These are phyloP conservation scores for Ethmia dodecea DNA, from an alignment of 2,888 invertebrate genomes.

Conservation along the genomic window DNA sequence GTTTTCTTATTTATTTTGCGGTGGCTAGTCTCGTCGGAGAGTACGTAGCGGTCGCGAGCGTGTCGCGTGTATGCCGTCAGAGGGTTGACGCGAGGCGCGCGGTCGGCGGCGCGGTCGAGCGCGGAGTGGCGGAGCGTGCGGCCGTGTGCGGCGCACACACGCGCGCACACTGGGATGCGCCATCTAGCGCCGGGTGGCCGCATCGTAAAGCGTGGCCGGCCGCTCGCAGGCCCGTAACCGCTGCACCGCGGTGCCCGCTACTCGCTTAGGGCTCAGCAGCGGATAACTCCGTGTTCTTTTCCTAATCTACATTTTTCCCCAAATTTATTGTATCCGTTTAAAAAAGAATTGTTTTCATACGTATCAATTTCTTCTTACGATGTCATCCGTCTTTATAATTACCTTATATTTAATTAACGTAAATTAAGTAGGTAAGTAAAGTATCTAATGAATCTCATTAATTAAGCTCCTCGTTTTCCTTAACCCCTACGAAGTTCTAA, in stretches of 20 bases:
- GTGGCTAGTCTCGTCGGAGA: constrained; percentile 21
- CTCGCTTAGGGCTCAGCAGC: constrained; percentile 3
- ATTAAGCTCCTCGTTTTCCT: constrained; percentile 4
- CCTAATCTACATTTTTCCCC: too few relatives aligned
- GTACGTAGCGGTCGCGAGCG: constrained; percentile 54
- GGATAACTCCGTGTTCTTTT: not conserved
- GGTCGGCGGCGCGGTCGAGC: constrained; percentile 69
- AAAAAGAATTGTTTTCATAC: too few relatives aligned
- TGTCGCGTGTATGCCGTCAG: constrained; percentile 32
- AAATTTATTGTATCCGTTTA: too few relatives aligned
- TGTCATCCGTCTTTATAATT: too few relatives aligned
- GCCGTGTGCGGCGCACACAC: constrained; percentile 56
- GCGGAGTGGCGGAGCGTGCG: constrained; percentile 65
- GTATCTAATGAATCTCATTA: constrained; percentile 7
- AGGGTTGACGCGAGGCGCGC: constrained; percentile 58
- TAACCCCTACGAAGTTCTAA: not conserved
- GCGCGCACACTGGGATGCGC: constrained; percentile 36
- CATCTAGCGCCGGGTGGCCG: constrained; percentile 68
- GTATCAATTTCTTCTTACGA: too few relatives aligned
- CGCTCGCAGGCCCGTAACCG: constrained; percentile 37
- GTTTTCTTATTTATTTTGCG: constrained; percentile 45
- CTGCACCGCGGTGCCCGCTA: not conserved
- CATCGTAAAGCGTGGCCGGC: constrained; percentile 30
- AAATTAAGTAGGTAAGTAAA: too few relatives aligned
- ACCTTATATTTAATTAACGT: too few relatives aligned